phyloP scores from a whole-genome alignment of 2,113 vertebrate genomes.

The Dermatemys mawii region DNA sequence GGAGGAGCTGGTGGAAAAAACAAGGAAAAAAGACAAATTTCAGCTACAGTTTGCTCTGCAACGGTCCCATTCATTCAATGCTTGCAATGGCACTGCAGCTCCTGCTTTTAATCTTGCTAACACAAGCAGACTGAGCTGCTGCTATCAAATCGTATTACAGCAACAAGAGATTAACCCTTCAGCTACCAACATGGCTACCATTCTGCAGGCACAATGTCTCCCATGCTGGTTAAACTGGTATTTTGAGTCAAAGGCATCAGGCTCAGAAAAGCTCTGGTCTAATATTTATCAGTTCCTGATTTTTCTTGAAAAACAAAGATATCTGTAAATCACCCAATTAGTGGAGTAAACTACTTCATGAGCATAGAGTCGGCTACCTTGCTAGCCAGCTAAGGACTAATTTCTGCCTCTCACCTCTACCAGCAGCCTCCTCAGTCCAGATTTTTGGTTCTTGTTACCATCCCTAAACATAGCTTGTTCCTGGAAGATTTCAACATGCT shows the following conservation, averaged over 20 bases:
- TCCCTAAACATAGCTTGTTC: slow-evolving; percentile 17
- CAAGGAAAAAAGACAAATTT: slow-evolving; percentile 78
- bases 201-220: slow-evolving; percentile 73
- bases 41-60: slow-evolving; percentile 77
- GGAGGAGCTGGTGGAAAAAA: slow-evolving; percentile 90
- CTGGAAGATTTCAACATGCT: slow-evolving; percentile 6
- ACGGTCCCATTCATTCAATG: slow-evolving; percentile 77
- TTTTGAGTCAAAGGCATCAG: slow-evolving; percentile 52
- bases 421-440: neutral
- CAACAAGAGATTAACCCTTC: slow-evolving; percentile 86
- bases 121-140: slow-evolving; percentile 85
- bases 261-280: slow-evolving; percentile 1
- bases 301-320: slow-evolving; percentile 47
- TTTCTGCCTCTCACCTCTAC: slow-evolving; percentile 13
- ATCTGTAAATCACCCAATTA: slow-evolving; percentile 15
- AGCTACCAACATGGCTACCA: slow-evolving; percentile 85
- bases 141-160: slow-evolving; percentile 83
- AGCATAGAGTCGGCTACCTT: slow-evolving; percentile 3
- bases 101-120: slow-evolving; percentile 88
- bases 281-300: neutral
- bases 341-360: neutral
- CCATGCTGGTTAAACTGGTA: slow-evolving; percentile 24
- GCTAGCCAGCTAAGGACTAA: neutral
- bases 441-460: neutral
- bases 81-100: slow-evolving; percentile 85